Evolutionary conservation across 2,888 invertebrate genomes (phyloP).

Genomic region (Icerya purchasi): DNA sequence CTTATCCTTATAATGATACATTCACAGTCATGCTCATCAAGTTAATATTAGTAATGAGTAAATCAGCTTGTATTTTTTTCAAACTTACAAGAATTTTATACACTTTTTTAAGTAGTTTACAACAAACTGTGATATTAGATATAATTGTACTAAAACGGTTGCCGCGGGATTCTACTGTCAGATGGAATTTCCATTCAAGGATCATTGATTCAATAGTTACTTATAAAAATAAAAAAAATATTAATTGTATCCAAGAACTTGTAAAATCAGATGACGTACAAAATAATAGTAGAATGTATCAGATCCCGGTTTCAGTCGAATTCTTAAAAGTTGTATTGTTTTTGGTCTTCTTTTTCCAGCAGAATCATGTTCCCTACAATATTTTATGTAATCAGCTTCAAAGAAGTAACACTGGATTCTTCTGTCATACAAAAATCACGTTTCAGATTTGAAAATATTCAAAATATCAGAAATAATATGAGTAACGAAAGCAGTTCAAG

Average conservation of each 20-base stretch:
- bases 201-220: background rate
- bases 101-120: background rate
- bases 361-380: no score
- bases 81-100: background rate
- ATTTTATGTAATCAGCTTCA: no score
- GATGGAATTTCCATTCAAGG: background rate
- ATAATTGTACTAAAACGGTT: background rate
- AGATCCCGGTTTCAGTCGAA: background rate
- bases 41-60: background rate
- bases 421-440: no score
- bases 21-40: background rate
- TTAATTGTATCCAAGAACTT: background rate
- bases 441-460: no score
- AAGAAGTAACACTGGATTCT: no score
- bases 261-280: background rate
- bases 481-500: no score
- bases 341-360: no score
- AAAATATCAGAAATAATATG: no score
- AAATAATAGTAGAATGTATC: background rate
- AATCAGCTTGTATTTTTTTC: background rate
- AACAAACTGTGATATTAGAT: background rate
- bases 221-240: background rate
- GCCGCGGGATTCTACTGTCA: background rate
- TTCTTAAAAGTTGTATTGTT: no score
- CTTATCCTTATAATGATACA: background rate